Percentiles rank a stretch among this genome's conserved stretches.
These are phyloP conservation scores for Phocides pigmalion DNA, from an alignment of 1,140 invertebrate species.

Conservation along the genomic window DNA sequence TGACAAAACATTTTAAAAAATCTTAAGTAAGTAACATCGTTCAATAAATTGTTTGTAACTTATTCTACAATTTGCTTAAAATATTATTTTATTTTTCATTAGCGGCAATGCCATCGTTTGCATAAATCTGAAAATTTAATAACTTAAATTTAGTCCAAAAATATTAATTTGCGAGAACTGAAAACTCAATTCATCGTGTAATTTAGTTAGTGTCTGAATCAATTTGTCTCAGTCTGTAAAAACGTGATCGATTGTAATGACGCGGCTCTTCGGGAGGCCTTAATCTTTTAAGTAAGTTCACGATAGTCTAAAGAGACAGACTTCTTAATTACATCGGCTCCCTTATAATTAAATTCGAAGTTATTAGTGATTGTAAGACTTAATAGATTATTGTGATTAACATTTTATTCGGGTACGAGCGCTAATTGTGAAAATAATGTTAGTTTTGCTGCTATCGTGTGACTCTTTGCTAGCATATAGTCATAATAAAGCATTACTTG, in stretches of 20 bases:
- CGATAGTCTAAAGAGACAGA: conserved; percentile 8
- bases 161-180: background rate
- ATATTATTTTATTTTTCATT: no score
- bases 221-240: conserved; percentile 5
- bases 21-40: no score
- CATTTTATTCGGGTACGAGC: no score
- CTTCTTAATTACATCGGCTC: conserved; percentile 15
- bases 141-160: background rate
- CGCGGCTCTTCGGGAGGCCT: conserved; percentile 1
- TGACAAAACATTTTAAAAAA: no score
- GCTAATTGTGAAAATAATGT: no score
- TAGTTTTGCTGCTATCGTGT: no score
- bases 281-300: conserved; percentile 18
- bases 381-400: background rate
- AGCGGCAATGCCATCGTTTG: no score
- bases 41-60: no score
- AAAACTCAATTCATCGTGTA: conserved; percentile 14
- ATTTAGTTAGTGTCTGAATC: conserved; percentile 11
- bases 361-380: conserved; percentile 11
- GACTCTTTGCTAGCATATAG: no score
- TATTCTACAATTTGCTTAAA: no score
- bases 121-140: no score
- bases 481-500: no score
- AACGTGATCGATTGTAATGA: conserved; percentile 17
- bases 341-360: conserved; percentile 14